Percentiles rank a stretch among this genome's conserved stretches.
Conservation (phyloP, 1,140 invertebrate genomes). For the Brachionus rotundiformis region DNA sequence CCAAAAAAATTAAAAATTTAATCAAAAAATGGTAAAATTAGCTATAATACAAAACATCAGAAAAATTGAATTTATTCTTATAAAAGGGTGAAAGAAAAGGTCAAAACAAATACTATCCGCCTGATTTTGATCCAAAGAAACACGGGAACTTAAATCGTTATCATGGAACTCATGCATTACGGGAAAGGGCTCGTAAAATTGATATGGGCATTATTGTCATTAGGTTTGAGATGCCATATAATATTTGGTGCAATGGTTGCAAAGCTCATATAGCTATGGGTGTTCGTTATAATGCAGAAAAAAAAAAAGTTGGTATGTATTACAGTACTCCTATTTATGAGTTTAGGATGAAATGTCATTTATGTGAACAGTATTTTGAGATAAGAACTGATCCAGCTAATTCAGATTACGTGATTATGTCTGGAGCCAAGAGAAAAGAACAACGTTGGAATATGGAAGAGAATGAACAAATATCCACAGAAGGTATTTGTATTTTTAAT, state of each 20-base stretch:
- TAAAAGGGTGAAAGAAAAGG: constrained; percentile 93
- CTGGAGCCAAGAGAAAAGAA: constrained; percentile 90
- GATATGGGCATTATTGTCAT: constrained; percentile 95
- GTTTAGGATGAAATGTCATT: constrained; percentile 98
- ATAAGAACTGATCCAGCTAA: constrained; percentile 98
- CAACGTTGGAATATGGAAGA: constrained; percentile 94
- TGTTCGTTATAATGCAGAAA: constrained; percentile 96
- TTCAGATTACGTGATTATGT: constrained; percentile 92
- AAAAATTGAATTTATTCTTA: no score
- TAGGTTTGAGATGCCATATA: constrained; percentile 98
- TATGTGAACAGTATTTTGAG: constrained; percentile 95
- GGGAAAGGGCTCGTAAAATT: constrained; percentile 89
- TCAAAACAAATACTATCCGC: constrained; percentile 95
- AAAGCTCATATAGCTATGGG: constrained; percentile 98
- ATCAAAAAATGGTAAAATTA: background rate
- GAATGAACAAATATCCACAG: constrained; percentile 79
- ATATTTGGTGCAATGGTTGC: constrained; percentile 98
- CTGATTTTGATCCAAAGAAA: constrained; percentile 90
- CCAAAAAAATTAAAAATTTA: background rate
- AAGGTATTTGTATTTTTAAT: no score
- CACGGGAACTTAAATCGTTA: constrained; percentile 84
- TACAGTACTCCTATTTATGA: constrained; percentile 95
- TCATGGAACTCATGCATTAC: constrained; percentile 88
- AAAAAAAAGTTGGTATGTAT: constrained; percentile 97
- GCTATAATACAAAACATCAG: no score